A percentile compares a stretch with the other conserved stretches of the same genome.
These are phyloP conservation scores for Microcebus lehilahytsara DNA, from an alignment of 2,113 vertebrate genomes.

Conservation along the genomic window DNA sequence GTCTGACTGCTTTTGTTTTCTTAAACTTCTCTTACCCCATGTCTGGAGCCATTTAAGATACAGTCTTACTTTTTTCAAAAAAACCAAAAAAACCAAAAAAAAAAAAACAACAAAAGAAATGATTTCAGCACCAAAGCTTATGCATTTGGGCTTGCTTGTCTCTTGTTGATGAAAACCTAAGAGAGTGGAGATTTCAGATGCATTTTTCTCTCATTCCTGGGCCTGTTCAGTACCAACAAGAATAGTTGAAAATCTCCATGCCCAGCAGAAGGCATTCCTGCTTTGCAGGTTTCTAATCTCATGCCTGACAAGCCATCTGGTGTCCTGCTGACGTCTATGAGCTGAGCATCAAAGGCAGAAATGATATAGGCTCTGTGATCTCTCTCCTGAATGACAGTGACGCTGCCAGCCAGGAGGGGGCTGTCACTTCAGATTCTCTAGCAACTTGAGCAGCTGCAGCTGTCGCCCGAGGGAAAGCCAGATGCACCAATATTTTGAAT, in stretches of 20 bases:
- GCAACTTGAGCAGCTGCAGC: slow-evolving; percentile 58
- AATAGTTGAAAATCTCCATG: neutral
- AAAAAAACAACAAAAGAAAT: neutral
- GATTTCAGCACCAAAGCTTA: slow-evolving; percentile 46
- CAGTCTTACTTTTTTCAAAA: neutral
- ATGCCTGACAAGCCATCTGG: slow-evolving; percentile 13
- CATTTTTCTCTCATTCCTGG: slow-evolving; percentile 18
- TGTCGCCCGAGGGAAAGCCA: slow-evolving; percentile 60
- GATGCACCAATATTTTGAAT: neutral
- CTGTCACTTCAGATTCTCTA: slow-evolving; percentile 65
- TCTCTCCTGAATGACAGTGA: slow-evolving; percentile 57
- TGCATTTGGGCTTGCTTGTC: slow-evolving; percentile 25
- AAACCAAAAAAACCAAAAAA: too few species aligned
- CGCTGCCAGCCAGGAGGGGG: slow-evolving; percentile 31
- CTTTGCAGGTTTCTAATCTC: slow-evolving; percentile 66
- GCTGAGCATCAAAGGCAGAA: slow-evolving; percentile 58
- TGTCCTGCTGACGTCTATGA: slow-evolving; percentile 57
- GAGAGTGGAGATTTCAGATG: slow-evolving; percentile 18
- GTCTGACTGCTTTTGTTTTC: slow-evolving; percentile 52
- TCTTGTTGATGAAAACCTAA: neutral
- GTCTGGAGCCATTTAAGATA: neutral
- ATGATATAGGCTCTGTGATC: slow-evolving; percentile 66
- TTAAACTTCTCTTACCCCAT: slow-evolving; percentile 1
- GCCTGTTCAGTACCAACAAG: neutral
- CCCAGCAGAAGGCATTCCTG: slow-evolving; percentile 36